A percentile compares a stretch with the other conserved stretches of the same genome.
Evolutionary conservation across 2,113 vertebrate species (phyloP).

Genomic region (Emydura subglobosa): DNA sequence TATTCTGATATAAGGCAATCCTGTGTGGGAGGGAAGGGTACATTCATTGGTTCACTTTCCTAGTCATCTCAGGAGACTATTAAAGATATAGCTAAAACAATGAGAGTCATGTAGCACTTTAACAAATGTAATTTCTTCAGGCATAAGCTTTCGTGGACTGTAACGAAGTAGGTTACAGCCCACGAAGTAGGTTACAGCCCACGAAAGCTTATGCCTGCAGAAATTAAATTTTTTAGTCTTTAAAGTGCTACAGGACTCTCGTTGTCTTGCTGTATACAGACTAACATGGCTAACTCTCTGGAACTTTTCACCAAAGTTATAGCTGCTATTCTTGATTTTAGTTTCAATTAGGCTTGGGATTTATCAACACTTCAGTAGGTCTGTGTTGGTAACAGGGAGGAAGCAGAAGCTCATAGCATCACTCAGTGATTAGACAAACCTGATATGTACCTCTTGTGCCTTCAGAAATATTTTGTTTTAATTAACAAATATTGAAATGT

Average conservation of each 20-base stretch:
- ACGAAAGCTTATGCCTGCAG: too few relatives aligned
- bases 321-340: not conserved
- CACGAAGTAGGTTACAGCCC: too few relatives aligned
- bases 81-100: not conserved
- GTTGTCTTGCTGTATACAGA: too few relatives aligned
- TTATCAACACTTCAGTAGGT: not conserved
- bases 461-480: not conserved
- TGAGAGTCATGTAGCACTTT: too few relatives aligned
- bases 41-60: constrained; percentile 7
- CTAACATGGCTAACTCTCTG: too few relatives aligned
- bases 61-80: not conserved
- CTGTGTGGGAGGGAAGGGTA: not conserved
- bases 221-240: too few relatives aligned
- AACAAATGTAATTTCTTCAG: too few relatives aligned
- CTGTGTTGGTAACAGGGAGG: not conserved
- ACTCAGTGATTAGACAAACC: not conserved
- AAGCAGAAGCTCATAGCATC: not conserved
- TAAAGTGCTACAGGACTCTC: too few relatives aligned
- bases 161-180: too few relatives aligned
- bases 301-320: not conserved
- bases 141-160: too few relatives aligned
- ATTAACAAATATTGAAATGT: not conserved
- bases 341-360: not conserved
- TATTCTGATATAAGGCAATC: not conserved
- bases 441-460: not conserved